Evolutionary conservation across 1,140 invertebrate species (phyloP).

Genomic region (Eurosta solidaginis): DNA sequence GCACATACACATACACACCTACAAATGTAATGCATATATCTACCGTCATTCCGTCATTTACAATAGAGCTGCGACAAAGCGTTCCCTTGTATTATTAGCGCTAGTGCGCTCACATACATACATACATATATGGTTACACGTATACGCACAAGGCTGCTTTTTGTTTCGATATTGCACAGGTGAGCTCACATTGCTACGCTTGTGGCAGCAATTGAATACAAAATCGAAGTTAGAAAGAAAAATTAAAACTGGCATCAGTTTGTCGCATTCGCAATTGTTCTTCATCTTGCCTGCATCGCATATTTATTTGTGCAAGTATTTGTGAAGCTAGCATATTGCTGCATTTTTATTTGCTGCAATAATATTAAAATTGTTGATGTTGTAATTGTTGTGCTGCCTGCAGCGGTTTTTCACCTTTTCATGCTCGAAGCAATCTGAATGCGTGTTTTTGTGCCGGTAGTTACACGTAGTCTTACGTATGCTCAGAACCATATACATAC

Average conservation of each 20-base stretch:
- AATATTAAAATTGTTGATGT: not conserved
- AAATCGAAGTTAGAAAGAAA: not conserved
- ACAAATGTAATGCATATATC: not conserved
- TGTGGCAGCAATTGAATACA: slow-evolving; percentile 13
- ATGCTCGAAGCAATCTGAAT: not conserved
- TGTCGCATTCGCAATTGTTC: slow-evolving; percentile 20
- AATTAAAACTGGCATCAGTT: slow-evolving; percentile 23
- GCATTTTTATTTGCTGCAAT: not conserved
- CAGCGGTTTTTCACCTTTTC: slow-evolving; percentile 23
- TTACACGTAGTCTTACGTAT: no score
- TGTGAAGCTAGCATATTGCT: no score
- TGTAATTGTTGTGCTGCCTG: not conserved
- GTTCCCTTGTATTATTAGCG: not conserved
- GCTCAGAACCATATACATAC: not conserved
- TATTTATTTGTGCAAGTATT: not conserved
- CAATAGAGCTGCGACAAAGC: not conserved
- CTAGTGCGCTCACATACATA: not conserved
- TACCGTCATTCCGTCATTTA: not conserved
- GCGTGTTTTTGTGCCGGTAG: not conserved
- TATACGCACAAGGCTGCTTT: not conserved
- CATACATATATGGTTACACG: not conserved
- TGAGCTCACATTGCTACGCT: not conserved
- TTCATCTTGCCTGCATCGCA: not conserved
- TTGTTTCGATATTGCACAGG: not conserved
- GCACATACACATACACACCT: not conserved